Base-by-base conservation (phyloP, 2,113 vertebrate species). In the Dromaius novaehollandiae region DNA sequence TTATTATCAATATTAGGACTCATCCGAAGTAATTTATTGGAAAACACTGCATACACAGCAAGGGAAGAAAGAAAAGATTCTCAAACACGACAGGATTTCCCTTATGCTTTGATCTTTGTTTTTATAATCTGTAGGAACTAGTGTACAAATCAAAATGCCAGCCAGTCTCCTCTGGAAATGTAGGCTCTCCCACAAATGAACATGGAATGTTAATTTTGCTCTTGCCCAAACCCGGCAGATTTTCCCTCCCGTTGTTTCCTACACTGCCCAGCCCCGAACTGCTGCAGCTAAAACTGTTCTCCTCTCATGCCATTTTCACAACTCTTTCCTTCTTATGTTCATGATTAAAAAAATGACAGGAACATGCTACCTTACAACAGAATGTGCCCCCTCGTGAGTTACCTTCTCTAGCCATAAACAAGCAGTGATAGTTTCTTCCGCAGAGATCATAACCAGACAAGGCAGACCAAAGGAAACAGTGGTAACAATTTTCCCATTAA, bases 71-170 rank as follows among this genome's bases (percentile, higher is more conserved):
- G 9, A 48, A 90, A 88, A 88, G 40, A 69, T 68, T 96, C 83
- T 90, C 17, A 10, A 34, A 84, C 56, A 69, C 65, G 60, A 60
- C 9, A 86, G 21, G 32, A 73, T 90, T 92, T 73, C 70, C 32
- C 58, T 84, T 77, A 77, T 83, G 58, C 46, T 74, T 64, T 84
- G 83, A 77, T 95, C 81, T 95, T 89, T 95, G 70, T 38, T 79
- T 97, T 97, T 73, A 61, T 56, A 95, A 85, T 84, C 40, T 42
- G 6, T 73, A 75, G 71, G 64, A 97, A 69, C 78, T 86, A 79
- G 18, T 74, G 65, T 87, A 88, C 75, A 86, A 50, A 96, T 94
- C 42, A 93, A 93, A 97, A 95, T 70, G 28, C 65, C 89, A 94
- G 36, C 26, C 63, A 74, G 30, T 53, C 56, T 85, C 82, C 64